phyloP scores from a whole-genome alignment of 2,113 vertebrate genomes.

The Gallinago undulata region DNA sequence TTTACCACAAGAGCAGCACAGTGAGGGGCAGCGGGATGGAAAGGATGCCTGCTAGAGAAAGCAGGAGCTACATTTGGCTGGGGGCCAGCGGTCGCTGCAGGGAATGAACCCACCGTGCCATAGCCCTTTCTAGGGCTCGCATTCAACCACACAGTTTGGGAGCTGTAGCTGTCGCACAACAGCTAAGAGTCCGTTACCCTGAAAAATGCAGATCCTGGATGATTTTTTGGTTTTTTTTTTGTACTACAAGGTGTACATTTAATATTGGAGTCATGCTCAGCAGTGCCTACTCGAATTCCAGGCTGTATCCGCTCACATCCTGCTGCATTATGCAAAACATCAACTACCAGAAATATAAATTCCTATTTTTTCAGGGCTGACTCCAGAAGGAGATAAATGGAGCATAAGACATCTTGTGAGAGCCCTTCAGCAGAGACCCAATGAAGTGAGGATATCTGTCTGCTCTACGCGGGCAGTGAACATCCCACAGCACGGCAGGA shows the following conservation, averaged over 20 bases:
- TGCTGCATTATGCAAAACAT: not conserved
- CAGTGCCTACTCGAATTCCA: not conserved
- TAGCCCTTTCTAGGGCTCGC: accelerated
- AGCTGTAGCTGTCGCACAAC: not conserved
- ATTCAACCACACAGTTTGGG: not conserved
- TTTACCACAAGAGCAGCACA: not conserved
- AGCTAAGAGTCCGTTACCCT: not conserved
- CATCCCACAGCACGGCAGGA: accelerated
- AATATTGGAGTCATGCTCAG: not conserved
- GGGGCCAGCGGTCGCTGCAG: accelerated
- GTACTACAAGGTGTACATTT: not conserved
- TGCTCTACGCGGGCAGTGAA: accelerated
- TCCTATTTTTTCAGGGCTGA: not conserved
- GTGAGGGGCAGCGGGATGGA: not conserved
- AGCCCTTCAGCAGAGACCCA: not conserved
- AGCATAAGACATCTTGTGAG: not conserved
- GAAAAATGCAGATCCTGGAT: not conserved
- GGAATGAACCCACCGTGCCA: accelerated
- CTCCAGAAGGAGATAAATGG: not conserved
- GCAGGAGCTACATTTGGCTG: not conserved
- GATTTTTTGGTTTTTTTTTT: not conserved
- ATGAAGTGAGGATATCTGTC: not conserved
- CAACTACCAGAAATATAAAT: not conserved
- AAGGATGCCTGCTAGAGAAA: not conserved
- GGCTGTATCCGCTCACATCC: not conserved